Base-by-base conservation (phyloP, 1,140 invertebrate species). In the Leptonema lineaticorne region DNA sequence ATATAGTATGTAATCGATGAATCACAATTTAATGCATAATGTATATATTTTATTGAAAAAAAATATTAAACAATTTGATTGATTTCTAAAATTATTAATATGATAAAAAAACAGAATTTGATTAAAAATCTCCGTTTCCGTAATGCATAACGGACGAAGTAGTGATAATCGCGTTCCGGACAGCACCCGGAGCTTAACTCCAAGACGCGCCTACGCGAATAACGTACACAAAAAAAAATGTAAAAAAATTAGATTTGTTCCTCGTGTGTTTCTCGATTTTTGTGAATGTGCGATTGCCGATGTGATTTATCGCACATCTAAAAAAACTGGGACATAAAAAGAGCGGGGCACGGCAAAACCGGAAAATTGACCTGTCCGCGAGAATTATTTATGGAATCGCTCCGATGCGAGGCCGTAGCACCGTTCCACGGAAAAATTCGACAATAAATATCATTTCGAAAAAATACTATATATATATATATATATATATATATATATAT, bases 291-390 rank as follows among this genome's bases (percentile, higher is more conserved):
- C n/a, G n/a, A n/a, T n/a, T n/a, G 16, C 28, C 16, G 62, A 6
- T 28, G 29, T 67, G 46, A 70, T 70, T 70, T 67, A 70, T 70
- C 6, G 26, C 28, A 37, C 59, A 45, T 70, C 65, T 62, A 67
- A 63, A 67, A n/a, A 67, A 70, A 56, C 59, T 64, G 46, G 69
- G 66, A 67, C 69, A 46, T 67, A 57, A 70, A 67, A 67, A 53
- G 16, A 22, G 37, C n/a, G 30, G 60, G 11, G 37, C 37, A 41
- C 37, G 16, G 37, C 37, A n/a, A 56, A 63, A 70, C 57, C 65
- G 69, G 48, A 67, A 70, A 70, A 70, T 70, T 62, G 60, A 58
- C 65, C 58, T 70, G 69, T 70, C 69, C 24, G 57, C 62, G 53
- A 30, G 41, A 66, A 58, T 67, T 67, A 70, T 70, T 67, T 70